phyloP scores from a whole-genome alignment of 2,797 vertebrate genomes.

The Rhincodon typus region DNA sequence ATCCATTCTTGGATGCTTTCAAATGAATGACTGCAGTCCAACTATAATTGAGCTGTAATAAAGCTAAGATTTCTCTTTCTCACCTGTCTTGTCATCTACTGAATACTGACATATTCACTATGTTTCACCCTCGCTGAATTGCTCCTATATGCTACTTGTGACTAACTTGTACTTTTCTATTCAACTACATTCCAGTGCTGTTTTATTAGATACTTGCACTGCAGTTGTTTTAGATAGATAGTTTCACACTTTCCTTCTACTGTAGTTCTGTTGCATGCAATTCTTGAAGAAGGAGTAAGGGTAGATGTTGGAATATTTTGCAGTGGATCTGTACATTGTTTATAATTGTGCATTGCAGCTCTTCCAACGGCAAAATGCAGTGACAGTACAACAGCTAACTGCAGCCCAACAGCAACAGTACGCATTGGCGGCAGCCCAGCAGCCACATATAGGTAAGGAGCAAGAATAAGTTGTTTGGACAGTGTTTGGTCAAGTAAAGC shows the following conservation, averaged over 20 bases:
- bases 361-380: constrained; percentile 85
- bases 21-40: not conserved
- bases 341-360: constrained; percentile 58
- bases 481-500: not conserved
- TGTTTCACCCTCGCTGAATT: not conserved
- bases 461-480: constrained; percentile 1
- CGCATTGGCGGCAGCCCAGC: constrained; percentile 84
- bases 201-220: not conserved
- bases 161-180: not conserved
- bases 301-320: constrained; percentile 3
- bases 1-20: not conserved
- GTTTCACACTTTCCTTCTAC: not conserved
- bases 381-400: constrained; percentile 88
- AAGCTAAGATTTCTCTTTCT: no score
- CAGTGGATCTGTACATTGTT: constrained; percentile 30
- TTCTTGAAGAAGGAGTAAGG: constrained; percentile 6
- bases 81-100: not conserved
- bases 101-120: not conserved
- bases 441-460: constrained; percentile 84
- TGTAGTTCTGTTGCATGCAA: not conserved
- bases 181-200: not conserved
- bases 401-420: constrained; percentile 95
- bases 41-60: not conserved
- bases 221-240: not conserved
- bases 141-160: not conserved